Percentiles rank a stretch among this genome's conserved stretches.
Evolutionary conservation across 2,797 vertebrate species (phyloP).

Genomic region (Sebastes reedi): DNA sequence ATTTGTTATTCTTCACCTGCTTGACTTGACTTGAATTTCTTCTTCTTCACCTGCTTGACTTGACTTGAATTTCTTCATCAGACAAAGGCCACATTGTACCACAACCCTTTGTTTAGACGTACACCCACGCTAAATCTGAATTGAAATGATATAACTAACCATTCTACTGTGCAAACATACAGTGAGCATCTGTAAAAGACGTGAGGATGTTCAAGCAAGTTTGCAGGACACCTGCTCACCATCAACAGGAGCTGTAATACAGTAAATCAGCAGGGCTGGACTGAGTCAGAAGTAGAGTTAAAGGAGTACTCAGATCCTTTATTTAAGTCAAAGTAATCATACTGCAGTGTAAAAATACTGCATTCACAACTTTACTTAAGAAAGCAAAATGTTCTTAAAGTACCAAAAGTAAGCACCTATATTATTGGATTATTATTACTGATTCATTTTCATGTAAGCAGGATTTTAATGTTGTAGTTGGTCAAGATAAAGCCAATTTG

Average conservation of each 20-base stretch:
- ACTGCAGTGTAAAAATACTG: too few species aligned
- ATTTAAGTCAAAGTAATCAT: too few species aligned
- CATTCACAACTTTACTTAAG: too few species aligned
- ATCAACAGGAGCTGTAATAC: neutral
- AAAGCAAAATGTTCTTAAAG: too few species aligned
- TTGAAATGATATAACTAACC: neutral
- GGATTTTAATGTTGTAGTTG: too few species aligned
- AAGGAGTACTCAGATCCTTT: neutral
- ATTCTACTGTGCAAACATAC: neutral
- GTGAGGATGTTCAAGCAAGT: neutral
- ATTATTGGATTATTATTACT: too few species aligned
- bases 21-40: neutral
- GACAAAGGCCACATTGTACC: neutral
- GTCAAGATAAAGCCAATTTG: too few species aligned
- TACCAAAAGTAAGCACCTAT: too few species aligned
- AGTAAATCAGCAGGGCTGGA: neutral
- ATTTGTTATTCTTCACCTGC: neutral
- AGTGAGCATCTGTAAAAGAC: neutral
- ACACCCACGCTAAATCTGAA: neutral
- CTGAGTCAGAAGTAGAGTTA: neutral
- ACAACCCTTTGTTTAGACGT: neutral
- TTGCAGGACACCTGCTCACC: neutral
- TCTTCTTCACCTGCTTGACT: neutral
- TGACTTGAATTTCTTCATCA: neutral
- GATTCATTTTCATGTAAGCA: too few species aligned